Percentiles rank a stretch among this genome's conserved stretches.
These are phyloP conservation scores for Isaurus tuberculatus DNA, from an alignment of 92 coral and sea anemone genomes.

Conservation along the genomic window DNA sequence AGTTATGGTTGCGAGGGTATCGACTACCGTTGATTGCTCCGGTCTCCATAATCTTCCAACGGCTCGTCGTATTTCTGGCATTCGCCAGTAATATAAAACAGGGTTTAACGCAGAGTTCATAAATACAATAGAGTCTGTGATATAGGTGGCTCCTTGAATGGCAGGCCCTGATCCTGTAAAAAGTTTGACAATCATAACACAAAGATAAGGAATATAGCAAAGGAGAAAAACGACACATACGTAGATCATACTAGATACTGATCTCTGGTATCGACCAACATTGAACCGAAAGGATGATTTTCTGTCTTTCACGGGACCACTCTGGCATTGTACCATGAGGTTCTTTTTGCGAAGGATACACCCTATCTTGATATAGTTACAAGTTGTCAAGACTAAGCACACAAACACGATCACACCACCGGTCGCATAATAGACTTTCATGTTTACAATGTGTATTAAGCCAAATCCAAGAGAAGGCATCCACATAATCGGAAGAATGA, in stretches of 20 bases:
- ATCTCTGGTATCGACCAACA: constrained; percentile 28
- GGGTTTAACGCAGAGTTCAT: constrained; percentile 21
- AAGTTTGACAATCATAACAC: constrained; percentile 29
- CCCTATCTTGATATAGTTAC: constrained; percentile 27
- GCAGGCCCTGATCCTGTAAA: constrained; percentile 24
- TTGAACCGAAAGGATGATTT: neutral
- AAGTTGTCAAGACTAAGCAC: constrained; percentile 24
- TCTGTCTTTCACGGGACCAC: neutral
- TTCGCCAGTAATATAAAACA: constrained; percentile 27
- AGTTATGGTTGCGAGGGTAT: neutral
- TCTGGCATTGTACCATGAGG: neutral
- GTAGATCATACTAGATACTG: constrained; percentile 20
- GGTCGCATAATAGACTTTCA: constrained; percentile 36
- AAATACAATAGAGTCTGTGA: constrained; percentile 24
- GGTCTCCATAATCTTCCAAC: neutral
- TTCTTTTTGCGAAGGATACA: constrained; percentile 11
- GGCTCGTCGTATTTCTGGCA: constrained; percentile 31
- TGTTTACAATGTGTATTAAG: constrained; percentile 6
- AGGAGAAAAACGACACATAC: constrained; percentile 27
- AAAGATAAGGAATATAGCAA: constrained; percentile 31
- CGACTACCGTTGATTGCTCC: neutral
- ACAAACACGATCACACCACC: constrained; percentile 9
- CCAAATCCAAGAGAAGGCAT: constrained; percentile 20
- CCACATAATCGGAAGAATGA: constrained; percentile 11
- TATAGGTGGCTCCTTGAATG: constrained; percentile 41